phyloP scores from a whole-genome alignment of 2,797 vertebrate species.

The Peromyscus eremicus region DNA sequence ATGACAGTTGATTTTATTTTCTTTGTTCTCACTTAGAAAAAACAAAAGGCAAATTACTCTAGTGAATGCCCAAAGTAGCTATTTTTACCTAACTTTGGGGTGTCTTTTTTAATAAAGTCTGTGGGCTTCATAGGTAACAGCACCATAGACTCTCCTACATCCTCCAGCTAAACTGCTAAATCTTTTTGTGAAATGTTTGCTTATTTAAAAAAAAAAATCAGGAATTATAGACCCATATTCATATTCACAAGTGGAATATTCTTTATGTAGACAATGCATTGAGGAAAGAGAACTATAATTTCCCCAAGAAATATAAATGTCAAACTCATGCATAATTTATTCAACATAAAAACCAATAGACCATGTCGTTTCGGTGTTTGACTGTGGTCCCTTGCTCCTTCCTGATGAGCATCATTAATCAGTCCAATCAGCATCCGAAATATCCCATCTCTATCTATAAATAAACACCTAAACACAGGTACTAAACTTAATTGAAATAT shows the following conservation, averaged over 20 bases:
- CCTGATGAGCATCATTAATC: conserved; percentile 65
- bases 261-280: conserved; percentile 57
- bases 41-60: neutral
- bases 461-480: conserved; percentile 66
- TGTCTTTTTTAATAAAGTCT: neutral
- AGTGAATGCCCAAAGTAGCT: neutral
- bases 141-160: neutral
- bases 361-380: conserved; percentile 72
- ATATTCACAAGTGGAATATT: conserved; percentile 69
- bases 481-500: conserved; percentile 56
- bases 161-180: neutral
- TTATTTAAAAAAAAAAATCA: conserved; percentile 37
- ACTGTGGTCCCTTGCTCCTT: conserved; percentile 69
- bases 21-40: conserved; percentile 27
- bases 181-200: conserved; percentile 51
- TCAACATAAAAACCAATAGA: conserved; percentile 75
- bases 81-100: neutral
- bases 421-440: conserved; percentile 76
- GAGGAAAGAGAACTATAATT: conserved; percentile 71
- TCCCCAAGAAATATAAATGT: conserved; percentile 77
- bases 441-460: conserved; percentile 66
- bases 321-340: conserved; percentile 80
- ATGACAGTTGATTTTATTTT: conserved; percentile 30
- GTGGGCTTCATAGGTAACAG: neutral
- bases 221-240: conserved; percentile 39